These are phyloP conservation scores for Sminthurinus signatus DNA, from an alignment of 1,140 invertebrate species.

Conservation along the genomic window DNA sequence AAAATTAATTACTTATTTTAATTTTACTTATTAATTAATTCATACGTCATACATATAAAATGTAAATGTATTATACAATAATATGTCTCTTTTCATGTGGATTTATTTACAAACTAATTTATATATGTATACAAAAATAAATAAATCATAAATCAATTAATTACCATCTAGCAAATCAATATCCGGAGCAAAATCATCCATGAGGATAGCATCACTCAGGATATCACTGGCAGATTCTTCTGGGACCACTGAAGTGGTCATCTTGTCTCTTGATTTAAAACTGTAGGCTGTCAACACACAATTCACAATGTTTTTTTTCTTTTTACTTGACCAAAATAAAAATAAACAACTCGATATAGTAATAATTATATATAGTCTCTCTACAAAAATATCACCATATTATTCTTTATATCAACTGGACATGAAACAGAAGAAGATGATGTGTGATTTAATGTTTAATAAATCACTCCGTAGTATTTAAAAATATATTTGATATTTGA, in stretches of 20 bases:
- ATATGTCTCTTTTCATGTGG: neutral
- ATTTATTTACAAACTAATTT: neutral
- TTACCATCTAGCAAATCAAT: conserved; percentile 39
- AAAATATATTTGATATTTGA: no score
- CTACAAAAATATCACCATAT: no score
- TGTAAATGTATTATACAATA: neutral
- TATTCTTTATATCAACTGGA: no score
- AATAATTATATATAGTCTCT: neutral
- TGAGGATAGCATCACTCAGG: conserved; percentile 22
- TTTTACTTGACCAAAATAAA: neutral
- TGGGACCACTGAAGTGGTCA: neutral
- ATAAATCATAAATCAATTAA: neutral
- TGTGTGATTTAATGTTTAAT: no score
- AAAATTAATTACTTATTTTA: neutral
- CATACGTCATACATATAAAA: neutral
- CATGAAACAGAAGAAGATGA: no score
- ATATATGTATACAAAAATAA: neutral
- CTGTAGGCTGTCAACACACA: neutral
- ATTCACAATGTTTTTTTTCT: neutral
- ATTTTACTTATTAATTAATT: neutral
- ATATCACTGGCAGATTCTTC: conserved; percentile 13
- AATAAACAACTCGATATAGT: neutral
- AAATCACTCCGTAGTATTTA: no score
- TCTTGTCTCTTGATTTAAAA: neutral
- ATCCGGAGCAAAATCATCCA: conserved; percentile 36